Evolutionary conservation across 1,140 invertebrate genomes (phyloP).

Genomic region (Capitella teleta): DNA sequence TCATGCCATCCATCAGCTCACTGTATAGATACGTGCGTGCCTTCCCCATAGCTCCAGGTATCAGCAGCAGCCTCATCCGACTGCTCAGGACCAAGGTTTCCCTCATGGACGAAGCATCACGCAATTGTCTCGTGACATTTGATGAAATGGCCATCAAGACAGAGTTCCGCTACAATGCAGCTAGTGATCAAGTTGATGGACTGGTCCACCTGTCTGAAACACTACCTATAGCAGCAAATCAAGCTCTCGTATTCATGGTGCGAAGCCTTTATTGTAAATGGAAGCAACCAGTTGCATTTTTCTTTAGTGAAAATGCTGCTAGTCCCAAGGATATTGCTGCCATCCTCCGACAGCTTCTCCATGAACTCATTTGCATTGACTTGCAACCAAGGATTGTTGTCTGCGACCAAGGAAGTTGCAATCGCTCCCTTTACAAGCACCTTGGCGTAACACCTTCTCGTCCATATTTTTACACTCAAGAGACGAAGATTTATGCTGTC

Average conservation of each 20-base stretch:
- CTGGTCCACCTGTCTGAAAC: background rate
- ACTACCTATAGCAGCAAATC: background rate
- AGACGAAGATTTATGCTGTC: no score
- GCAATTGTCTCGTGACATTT: constrained; percentile 14
- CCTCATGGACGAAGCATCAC: constrained; percentile 6
- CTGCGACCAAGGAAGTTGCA: background rate
- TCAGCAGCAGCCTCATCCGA: background rate
- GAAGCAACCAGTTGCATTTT: background rate
- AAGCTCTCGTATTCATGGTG: background rate
- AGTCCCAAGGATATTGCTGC: background rate
- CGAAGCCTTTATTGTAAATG: background rate
- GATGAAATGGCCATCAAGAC: constrained; percentile 2
- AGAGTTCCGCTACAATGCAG: constrained; percentile 38
- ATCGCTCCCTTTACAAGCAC: background rate
- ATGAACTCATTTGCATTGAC: background rate
- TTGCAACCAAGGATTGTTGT: background rate
- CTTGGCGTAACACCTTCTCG: no score
- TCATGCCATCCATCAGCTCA: no score
- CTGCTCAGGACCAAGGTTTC: background rate
- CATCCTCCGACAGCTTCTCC: background rate
- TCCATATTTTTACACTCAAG: no score
- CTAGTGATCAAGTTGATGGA: background rate
- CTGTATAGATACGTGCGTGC: no score
- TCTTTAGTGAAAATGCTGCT: background rate
- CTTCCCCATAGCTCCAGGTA: constrained; percentile 2